phyloP scores from a whole-genome alignment of 2,888 invertebrate species.

The Heliconius erato region DNA sequence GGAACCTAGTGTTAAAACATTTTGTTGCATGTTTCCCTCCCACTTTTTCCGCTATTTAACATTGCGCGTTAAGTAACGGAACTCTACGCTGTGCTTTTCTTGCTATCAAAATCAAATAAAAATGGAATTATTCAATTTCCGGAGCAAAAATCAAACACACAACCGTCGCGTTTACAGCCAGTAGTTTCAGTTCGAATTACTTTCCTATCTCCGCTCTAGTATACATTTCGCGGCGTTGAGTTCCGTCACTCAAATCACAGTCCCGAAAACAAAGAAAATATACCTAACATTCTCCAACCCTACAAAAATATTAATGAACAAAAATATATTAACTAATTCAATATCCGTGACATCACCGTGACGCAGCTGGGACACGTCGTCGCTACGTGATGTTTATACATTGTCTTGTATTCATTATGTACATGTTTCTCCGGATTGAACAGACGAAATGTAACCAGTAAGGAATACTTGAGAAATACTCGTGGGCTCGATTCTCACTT shows the following conservation, averaged over 20 bases:
- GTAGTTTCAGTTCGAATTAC: no score
- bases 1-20: neutral
- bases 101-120: neutral
- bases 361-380: neutral
- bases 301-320: neutral
- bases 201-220: no score
- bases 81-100: neutral
- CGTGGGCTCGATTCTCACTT: no score
- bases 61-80: neutral
- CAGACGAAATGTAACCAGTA: no score
- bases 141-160: neutral
- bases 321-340: slow-evolving; percentile 1
- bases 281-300: no score
- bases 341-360: neutral
- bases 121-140: neutral
- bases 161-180: neutral
- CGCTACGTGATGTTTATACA: slow-evolving; percentile 12
- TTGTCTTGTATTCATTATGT: neutral
- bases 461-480: no score
- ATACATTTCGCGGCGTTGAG: no score
- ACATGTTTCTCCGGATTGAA: neutral
- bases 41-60: neutral
- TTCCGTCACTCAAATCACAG: no score
- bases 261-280: neutral
- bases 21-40: no score